Percentiles rank a stretch among this genome's conserved stretches.
phyloP scores from a whole-genome alignment of 2,797 vertebrate genomes.

The Lutjanus argentimaculatus region DNA sequence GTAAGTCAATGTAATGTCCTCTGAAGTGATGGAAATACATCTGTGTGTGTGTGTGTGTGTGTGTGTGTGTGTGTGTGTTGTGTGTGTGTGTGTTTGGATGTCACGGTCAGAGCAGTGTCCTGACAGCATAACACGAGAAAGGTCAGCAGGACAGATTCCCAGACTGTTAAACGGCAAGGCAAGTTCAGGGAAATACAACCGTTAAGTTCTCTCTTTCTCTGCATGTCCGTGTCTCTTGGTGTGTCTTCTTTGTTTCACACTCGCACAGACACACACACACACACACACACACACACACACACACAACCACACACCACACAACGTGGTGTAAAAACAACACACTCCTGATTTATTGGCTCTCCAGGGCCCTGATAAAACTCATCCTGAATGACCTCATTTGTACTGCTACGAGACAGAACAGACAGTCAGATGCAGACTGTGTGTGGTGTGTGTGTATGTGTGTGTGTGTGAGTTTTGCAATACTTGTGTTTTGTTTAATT shows the following conservation, averaged over 20 bases:
- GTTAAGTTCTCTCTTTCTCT: conserved; percentile 17
- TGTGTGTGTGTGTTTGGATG: conserved; percentile 50
- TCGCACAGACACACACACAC: conserved; percentile 2
- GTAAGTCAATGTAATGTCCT: too few relatives aligned
- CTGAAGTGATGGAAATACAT: too few relatives aligned
- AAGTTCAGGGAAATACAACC: conserved; percentile 26
- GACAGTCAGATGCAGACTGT: conserved; percentile 17
- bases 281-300: conserved; percentile 7
- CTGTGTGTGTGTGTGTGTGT: conserved; percentile 12
- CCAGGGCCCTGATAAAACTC: conserved; percentile 62
- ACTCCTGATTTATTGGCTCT: conserved; percentile 61
- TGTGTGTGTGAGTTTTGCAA: conserved; percentile 22
- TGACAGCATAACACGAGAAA: conserved; percentile 58
- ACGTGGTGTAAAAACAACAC: conserved; percentile 36
- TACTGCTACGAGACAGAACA: conserved; percentile 22
- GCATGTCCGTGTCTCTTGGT: neutral
- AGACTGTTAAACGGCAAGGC: conserved; percentile 72
- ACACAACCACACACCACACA: conserved; percentile 6
- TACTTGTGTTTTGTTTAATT: conserved; percentile 36
- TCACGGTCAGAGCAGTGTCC: conserved; percentile 39
- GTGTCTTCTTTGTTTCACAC: conserved; percentile 1
- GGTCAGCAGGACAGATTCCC: conserved; percentile 72
- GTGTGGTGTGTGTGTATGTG: conserved; percentile 18
- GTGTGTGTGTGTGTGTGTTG: conserved; percentile 16
- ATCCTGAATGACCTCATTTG: conserved; percentile 63